Evolutionary conservation across 2,113 vertebrate genomes (phyloP).

Genomic region (Bambusicola thoracicus): DNA sequence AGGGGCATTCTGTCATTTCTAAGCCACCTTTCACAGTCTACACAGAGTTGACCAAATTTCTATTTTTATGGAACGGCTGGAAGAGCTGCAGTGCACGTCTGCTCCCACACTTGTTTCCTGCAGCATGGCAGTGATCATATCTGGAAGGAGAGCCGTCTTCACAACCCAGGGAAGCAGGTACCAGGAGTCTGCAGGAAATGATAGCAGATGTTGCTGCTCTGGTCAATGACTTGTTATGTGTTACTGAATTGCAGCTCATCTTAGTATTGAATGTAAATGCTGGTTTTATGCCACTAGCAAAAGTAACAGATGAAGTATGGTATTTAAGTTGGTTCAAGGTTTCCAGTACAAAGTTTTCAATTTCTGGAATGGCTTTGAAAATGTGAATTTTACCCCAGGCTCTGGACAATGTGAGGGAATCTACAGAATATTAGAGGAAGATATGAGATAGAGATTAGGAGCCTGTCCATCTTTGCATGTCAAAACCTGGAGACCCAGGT

Average conservation of each 20-base stretch:
- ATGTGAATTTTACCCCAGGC: neutral
- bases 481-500: neutral
- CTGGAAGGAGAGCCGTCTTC: neutral
- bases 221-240: neutral
- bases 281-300: neutral
- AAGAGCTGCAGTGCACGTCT: constrained; percentile 8
- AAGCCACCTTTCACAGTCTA: neutral
- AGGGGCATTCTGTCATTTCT: neutral
- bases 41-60: neutral
- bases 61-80: neutral
- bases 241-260: neutral
- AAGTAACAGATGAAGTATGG: neutral
- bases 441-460: neutral
- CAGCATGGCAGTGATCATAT: neutral
- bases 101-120: neutral
- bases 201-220: neutral
- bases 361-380: neutral
- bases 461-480: constrained; percentile 23
- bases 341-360: neutral
- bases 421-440: neutral
- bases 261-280: neutral
- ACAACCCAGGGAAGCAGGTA: neutral
- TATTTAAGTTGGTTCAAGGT: neutral
- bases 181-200: neutral
- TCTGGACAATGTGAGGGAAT: neutral